These are phyloP conservation scores for Trypoxylus dichotomus DNA, from an alignment of 1,140 invertebrate genomes.

Conservation along the genomic window DNA sequence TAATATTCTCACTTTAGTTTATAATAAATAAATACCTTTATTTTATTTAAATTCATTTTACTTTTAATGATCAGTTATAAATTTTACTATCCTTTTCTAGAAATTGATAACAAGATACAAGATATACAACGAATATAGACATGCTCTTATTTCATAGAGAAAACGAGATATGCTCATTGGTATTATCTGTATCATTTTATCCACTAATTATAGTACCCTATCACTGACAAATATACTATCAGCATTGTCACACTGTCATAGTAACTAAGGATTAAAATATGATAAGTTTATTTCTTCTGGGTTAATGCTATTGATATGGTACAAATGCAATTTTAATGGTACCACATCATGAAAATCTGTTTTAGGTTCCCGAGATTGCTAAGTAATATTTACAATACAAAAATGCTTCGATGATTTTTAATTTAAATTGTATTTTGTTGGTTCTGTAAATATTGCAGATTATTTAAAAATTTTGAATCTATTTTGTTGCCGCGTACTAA, in stretches of 20 bases:
- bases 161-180: slow-evolving; percentile 16
- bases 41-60: slow-evolving; percentile 32
- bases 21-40: slow-evolving; percentile 44
- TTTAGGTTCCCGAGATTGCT: too few relatives aligned
- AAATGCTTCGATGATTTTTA: too few relatives aligned
- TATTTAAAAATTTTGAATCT: too few relatives aligned
- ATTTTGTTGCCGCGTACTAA: neutral
- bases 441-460: too few relatives aligned
- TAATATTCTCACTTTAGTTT: slow-evolving; percentile 42
- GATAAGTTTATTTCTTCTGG: too few relatives aligned
- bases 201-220: neutral
- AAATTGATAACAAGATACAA: slow-evolving; percentile 31
- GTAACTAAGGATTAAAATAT: neutral
- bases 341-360: too few relatives aligned
- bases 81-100: slow-evolving; percentile 27
- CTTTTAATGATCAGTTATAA: slow-evolving; percentile 32
- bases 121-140: slow-evolving; percentile 11
- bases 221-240: neutral
- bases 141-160: neutral
- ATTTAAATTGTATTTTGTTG: too few relatives aligned
- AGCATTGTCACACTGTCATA: neutral
- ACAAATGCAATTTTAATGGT: too few relatives aligned
- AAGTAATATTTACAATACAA: too few relatives aligned
- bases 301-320: too few relatives aligned
- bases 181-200: neutral